Evolutionary conservation across 2,888 invertebrate genomes (phyloP), one percentile per base, ranked within the genome.

Genomic region (Andrena minutula): DNA sequence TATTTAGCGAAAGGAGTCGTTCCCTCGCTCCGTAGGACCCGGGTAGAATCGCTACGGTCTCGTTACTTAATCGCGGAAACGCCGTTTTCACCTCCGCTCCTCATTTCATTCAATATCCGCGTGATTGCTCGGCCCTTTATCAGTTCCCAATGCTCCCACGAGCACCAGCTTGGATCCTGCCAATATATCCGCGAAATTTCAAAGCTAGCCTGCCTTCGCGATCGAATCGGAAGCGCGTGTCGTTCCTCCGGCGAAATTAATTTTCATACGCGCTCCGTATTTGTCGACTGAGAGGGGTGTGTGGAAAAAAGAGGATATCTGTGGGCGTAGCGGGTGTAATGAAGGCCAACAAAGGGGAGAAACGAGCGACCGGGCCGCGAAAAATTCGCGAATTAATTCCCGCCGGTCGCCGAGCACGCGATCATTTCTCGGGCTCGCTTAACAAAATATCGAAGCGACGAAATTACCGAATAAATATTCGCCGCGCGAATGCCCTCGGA

Each of bases 311-410:
- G 56, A 23, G 23, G 4, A 23, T 26, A 56, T 26, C 23, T 56
- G 23, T 3, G 20, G 56, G 8, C 61, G 71, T 30, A 20, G 30
- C 49, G 41, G 16, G 28, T 20, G 28, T 49, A 49, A 72, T n/a
- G 16, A 72, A 72, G 49, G 20, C 30, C 49, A 49, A 63, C 63
- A 49, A 51, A 64, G 63, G 7, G 32, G 32, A 26, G 23, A 56
- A 26, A 56, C 56, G 56, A 10, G 23, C 8, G 10, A 8, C 26
- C 4, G n/a, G 32, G 30, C 32, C 12, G 23, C 10, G 64, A 20
- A 49, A 64, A 64, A 64, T 51, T 64, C n/a, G 26, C 26, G 51
- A 64, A 64, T 64, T 64, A 72, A 72, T 64, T 72, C 51, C 51
- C 8, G 23, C 56, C 23, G 56, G 12, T n/a, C 60, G 1, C 28